Evolutionary conservation across 2,797 vertebrate genomes (phyloP).

Genomic region (Anisognathus igniventris): DNA sequence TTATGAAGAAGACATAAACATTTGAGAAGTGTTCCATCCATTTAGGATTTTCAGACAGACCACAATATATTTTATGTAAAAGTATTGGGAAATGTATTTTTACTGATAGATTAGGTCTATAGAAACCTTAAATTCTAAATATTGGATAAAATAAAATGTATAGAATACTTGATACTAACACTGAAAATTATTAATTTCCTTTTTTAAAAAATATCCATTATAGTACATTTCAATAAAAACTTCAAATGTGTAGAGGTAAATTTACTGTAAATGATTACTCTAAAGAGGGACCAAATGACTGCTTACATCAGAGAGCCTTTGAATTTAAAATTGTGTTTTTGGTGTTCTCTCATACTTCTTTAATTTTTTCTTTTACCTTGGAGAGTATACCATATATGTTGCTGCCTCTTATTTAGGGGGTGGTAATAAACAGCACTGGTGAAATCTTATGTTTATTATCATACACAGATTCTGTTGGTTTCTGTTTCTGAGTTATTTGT

Average conservation of each 20-base stretch:
- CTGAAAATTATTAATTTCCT: background rate
- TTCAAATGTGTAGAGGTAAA: background rate
- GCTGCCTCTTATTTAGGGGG: constrained; percentile 86
- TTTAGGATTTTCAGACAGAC: background rate
- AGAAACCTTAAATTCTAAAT: background rate
- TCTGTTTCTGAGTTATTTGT: constrained; percentile 99
- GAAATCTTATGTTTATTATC: constrained; percentile 99
- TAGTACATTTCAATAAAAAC: background rate
- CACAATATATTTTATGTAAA: background rate
- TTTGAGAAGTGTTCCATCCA: background rate
- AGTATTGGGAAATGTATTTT: background rate
- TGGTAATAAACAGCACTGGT: constrained; percentile 93
- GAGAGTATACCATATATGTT: constrained; percentile 90
- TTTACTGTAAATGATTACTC: background rate
- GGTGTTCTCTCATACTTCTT: constrained; percentile 80
- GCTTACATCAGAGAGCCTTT: background rate
- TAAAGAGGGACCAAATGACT: background rate
- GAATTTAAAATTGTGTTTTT: constrained; percentile 67
- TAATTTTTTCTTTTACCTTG: constrained; percentile 70
- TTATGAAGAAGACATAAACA: background rate
- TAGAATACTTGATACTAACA: background rate
- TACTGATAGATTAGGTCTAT: background rate
- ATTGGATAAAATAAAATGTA: background rate
- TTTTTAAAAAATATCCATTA: background rate
- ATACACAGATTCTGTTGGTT: constrained; percentile 99